Evolutionary conservation across 1,140 invertebrate species (phyloP), one percentile per base, ranked within the genome.

Genomic region (Leptopilina clavipes): DNA sequence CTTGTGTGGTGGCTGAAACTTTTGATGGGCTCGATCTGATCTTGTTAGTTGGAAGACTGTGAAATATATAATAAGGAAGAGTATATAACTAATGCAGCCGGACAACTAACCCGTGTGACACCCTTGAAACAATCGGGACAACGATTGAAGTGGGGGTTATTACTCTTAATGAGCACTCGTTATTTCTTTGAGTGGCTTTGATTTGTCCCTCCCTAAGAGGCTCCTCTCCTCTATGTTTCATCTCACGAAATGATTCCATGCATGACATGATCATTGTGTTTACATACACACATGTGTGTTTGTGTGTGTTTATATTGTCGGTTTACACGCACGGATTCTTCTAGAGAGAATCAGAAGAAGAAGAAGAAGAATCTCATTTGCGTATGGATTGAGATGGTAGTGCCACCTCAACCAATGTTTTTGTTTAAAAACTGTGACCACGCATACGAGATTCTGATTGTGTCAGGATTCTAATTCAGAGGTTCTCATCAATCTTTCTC

Each of bases 361-460:
- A 7, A 40, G 37, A 40, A 5, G 37, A 40, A 40, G 37, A 31
- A 31, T 31, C 86, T 89, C 86, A 89, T 89, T 89, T 89, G 87
- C 88, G 86, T 88, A 88, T 84, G 86, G 86, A 89, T 89, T 89
- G 87, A 88, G 88, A 89, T 89, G 87, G 87, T 88, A 88, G 82
- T 86, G 80, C 84, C 80, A 84, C 80, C 82, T 79, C 83, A 76
- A 80, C 82, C 82, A 87, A 81, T 85, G 81, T 85, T 87, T 89
- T 88, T 85, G 81, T 86, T 85, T 84, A 83, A 84, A 31, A 84
- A 81, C 81, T 87, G 78, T 86, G 82, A 84, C 79, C 76, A 78
- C 76, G 76, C 59, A 65, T 82, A 86, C 74, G 83, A 86, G 81
- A 88, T 88, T 84, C 83, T 87, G 86, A 88, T 88, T 85, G 82